Evolutionary conservation across 2,113 vertebrate genomes (phyloP), one percentile per base, ranked within the genome.

Genomic region (Chloebia gouldiae): DNA sequence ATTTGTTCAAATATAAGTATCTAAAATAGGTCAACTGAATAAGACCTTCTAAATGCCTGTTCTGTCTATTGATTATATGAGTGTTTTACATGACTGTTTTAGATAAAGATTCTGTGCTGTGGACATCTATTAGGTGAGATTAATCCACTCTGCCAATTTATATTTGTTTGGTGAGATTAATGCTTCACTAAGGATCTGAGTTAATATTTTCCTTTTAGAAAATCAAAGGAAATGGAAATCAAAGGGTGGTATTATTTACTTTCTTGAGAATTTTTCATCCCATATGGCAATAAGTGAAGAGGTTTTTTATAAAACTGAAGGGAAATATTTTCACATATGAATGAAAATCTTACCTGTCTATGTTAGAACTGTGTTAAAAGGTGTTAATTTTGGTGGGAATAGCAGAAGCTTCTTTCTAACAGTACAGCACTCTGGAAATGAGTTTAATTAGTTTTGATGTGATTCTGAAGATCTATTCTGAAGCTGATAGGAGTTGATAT

Each of bases 1-100:
- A 77, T 88, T 69, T 86, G 45, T 77, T 92, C 59, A 69, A 91
- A 69, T 33, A 15, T 7, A 72, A 80, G 14, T 72, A 69, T 65
- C 59, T 91, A 76, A 92, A 91, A 92, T 15, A 83, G 27, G 53
- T 83, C 63, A 81, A 33, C 30, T 83, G 68, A 91, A 83, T 86
- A 63, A 83, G 40, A 83, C 13, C 18, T 15, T 72, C 8, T 68
- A 80, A 76, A 14, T 76, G 12, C 11, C 44, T 80, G 6, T 54
- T 91, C 49, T 59, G 35, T 63, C 51, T 45, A 64, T 39, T 80
- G 89, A 70, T 66, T 78, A 49, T n/a, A 73, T 2, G 6, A 88
- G n/a, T 68, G 42, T 53, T 86, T 76, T 68, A 49, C 33, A 57
- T 51, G 35, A 42, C 35, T 80, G 14, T 31, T 60, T 90, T 18